These are phyloP conservation scores for Rhabdornis inornatus DNA, from an alignment of 2,113 vertebrate genomes.

Conservation along the genomic window DNA sequence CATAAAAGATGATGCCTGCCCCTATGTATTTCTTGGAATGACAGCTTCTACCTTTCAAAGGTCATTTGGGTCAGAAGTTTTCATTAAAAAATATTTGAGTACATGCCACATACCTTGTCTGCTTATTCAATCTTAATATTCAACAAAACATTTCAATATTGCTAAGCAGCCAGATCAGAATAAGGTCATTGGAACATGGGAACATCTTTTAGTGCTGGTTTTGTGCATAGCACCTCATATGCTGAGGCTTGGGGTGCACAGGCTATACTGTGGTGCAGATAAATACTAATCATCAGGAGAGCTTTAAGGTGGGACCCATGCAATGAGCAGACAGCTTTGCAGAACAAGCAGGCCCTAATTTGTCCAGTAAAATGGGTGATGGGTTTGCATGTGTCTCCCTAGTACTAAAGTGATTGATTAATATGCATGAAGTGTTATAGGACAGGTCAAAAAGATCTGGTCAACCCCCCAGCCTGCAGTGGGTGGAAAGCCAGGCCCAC, in stretches of 20 bases:
- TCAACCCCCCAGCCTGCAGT: neutral
- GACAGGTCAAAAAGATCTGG: neutral
- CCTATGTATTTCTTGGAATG: neutral
- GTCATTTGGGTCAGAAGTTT: conserved; percentile 41
- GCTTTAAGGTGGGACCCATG: neutral
- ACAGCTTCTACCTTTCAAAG: conserved; percentile 46
- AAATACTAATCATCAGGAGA: neutral
- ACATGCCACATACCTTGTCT: conserved; percentile 40
- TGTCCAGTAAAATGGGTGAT: neutral
- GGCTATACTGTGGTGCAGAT: neutral
- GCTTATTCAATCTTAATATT: conserved; percentile 50
- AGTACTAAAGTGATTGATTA: neutral
- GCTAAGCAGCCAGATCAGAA: conserved; percentile 7
- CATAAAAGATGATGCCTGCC: neutral
- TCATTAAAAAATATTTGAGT: conserved; percentile 65
- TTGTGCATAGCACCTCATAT: conserved; percentile 9
- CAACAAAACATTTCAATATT: conserved; percentile 40
- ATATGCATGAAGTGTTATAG: neutral
- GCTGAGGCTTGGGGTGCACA: neutral
- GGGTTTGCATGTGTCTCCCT: fast-evolving
- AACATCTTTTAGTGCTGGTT: conserved; percentile 1
- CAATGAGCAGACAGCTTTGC: neutral
- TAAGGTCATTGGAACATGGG: neutral
- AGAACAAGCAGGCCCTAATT: neutral
- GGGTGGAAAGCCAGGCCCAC: neutral